Base-by-base conservation (phyloP, 92 coral and sea anemone genomes). In the Epizoanthus scotinus region DNA sequence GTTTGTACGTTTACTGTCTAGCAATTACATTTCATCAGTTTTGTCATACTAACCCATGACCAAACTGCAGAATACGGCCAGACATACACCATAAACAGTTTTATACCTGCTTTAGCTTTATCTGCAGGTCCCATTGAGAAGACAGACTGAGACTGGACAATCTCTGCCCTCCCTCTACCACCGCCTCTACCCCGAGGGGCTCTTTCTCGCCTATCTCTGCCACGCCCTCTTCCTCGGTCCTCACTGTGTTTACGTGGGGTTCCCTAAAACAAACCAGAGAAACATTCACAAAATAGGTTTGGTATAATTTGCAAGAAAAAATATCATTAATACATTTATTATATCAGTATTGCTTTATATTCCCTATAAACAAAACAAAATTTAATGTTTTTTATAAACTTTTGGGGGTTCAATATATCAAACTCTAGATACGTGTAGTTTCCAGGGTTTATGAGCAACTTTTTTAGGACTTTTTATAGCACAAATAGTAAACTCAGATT, bases 121-220 rank as follows among this genome's bases (percentile, higher is more conserved):
- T 75, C 61, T 1, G 81, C 81, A 21, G 81, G 81, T 8, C 81
- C 81, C 67, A 75, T 57, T 20, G 81, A 75, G 55, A 75, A 75
- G 20, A 75, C 67, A 9, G 81, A 75, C 9, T 36, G 31, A 9
- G 81, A 75, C 6, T 75, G 81, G 24, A 75, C 19, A 75, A 75
- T 57, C 38, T 75, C 81, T 13, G 81, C 67, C 49, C 59, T 75
- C 47, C 36, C 42, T 75, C 67, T 75, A 15, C 38, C 59, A 34
- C 3, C 21, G 31, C 81, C 81, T 75, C 81, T 75, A 0, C 55
- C 81, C 36, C 79, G 27, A 0, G 21, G 52, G 3, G 19, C 79
- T 50, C 47, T 73, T 24, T 56, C 79, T 12, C 36, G 61, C 26
- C 81, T 68, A 59, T 75, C 81, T 40, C 81, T 75, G 18, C 22